These are phyloP conservation scores for Lanius ludovicianus DNA, from an alignment of 2,113 vertebrate species.

Conservation along the genomic window DNA sequence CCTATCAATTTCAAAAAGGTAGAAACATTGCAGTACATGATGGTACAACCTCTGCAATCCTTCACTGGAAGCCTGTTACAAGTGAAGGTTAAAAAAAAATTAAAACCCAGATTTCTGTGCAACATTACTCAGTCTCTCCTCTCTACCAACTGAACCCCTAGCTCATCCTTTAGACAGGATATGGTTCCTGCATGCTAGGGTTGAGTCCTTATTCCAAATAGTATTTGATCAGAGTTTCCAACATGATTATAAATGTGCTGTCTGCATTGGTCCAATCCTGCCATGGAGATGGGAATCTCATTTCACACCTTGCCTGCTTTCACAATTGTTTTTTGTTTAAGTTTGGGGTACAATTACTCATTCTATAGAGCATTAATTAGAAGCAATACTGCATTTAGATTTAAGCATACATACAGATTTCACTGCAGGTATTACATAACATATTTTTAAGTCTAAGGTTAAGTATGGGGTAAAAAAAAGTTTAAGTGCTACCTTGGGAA, in stretches of 20 bases:
- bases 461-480: neutral
- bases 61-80: neutral
- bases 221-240: neutral
- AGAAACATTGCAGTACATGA: neutral
- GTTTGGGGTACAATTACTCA: neutral
- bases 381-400: neutral
- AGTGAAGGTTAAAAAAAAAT: neutral
- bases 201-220: neutral
- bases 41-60: neutral
- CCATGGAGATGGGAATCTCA: neutral
- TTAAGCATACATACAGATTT: neutral
- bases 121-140: neutral
- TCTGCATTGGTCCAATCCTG: neutral
- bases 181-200: neutral
- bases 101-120: neutral
- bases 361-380: neutral
- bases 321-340: neutral
- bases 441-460: neutral
- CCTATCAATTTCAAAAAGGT: neutral
- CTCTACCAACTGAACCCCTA: neutral
- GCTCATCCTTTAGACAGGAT: neutral
- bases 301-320: neutral
- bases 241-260: neutral
- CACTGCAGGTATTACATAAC: neutral
- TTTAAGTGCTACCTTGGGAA: slow-evolving; percentile 8